Evolutionary conservation across 2,113 vertebrate species (phyloP).

Genomic region (Parotia lawesii): DNA sequence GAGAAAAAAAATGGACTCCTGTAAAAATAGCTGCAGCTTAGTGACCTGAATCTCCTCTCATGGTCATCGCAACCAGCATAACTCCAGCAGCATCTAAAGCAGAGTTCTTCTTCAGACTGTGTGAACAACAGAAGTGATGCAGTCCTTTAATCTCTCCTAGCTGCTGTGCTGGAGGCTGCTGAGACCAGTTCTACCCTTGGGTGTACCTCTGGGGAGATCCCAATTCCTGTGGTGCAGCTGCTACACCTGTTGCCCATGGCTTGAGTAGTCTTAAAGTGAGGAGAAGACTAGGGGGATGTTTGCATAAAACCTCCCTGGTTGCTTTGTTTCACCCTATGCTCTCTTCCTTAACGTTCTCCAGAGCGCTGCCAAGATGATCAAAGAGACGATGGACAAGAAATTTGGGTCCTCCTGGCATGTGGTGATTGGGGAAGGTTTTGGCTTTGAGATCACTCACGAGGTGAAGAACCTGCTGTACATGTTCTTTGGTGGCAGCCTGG

Average conservation of each 20-base stretch:
- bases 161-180: not conserved
- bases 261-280: not conserved
- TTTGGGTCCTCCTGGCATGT: conserved; percentile 98
- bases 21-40: conserved; percentile 43
- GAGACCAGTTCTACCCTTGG: not conserved
- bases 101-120: not conserved
- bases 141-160: not conserved
- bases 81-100: not conserved
- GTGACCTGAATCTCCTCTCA: conserved; percentile 14
- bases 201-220: not conserved
- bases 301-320: not conserved
- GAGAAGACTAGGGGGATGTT: not conserved
- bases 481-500: conserved; percentile 94
- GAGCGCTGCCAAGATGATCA: conserved; percentile 98
- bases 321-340: not conserved
- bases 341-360: conserved; percentile 30
- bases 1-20: not conserved
- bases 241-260: not conserved
- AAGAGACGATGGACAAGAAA: conserved; percentile 98
- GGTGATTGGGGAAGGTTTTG: conserved; percentile 94
- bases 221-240: not conserved
- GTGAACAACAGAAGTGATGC: not conserved
- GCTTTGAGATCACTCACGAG: conserved; percentile 94
- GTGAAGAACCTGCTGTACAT: conserved; percentile 97
- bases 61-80: not conserved